Percentiles rank a stretch among this genome's conserved stretches.
These are phyloP conservation scores for Myotis davidii DNA, from an alignment of 2,113 vertebrate genomes.

Conservation along the genomic window DNA sequence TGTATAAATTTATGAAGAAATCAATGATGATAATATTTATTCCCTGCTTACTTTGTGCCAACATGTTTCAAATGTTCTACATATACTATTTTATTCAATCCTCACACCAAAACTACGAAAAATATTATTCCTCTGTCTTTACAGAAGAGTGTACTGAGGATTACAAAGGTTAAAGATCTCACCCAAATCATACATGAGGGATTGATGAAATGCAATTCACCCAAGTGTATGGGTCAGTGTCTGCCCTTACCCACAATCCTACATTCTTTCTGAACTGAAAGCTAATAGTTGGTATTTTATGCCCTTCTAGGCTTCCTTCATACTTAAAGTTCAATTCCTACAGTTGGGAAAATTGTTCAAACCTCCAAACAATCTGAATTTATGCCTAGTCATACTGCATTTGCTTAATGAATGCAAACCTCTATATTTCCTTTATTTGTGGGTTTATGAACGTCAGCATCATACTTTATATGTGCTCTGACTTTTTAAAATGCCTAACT, in stretches of 20 bases:
- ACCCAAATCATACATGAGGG: not conserved
- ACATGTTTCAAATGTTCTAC: not conserved
- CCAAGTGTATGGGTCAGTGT: fast-evolving
- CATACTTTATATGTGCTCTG: slow-evolving; percentile 55
- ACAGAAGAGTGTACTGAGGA: not conserved
- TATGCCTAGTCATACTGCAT: slow-evolving; percentile 60
- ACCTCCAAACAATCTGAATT: slow-evolving; percentile 62
- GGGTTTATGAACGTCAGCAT: slow-evolving; percentile 53
- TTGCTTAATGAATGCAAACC: slow-evolving; percentile 67
- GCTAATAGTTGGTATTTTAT: not conserved
- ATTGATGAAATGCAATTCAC: not conserved
- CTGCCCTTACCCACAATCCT: too few species aligned
- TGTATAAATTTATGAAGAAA: not conserved
- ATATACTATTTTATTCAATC: not conserved
- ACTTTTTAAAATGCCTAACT: slow-evolving; percentile 41
- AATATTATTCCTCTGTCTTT: not conserved
- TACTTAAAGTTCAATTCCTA: slow-evolving; percentile 45
- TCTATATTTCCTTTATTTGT: slow-evolving; percentile 72
- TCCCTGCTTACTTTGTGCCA: not conserved
- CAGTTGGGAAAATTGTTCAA: slow-evolving; percentile 63
- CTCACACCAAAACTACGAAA: not conserved
- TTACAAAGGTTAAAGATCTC: not conserved
- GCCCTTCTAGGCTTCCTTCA: not conserved
- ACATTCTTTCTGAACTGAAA: not conserved
- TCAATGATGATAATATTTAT: not conserved